Conservation (phyloP, 2,113 vertebrate species). For the Sardina pilchardus region DNA sequence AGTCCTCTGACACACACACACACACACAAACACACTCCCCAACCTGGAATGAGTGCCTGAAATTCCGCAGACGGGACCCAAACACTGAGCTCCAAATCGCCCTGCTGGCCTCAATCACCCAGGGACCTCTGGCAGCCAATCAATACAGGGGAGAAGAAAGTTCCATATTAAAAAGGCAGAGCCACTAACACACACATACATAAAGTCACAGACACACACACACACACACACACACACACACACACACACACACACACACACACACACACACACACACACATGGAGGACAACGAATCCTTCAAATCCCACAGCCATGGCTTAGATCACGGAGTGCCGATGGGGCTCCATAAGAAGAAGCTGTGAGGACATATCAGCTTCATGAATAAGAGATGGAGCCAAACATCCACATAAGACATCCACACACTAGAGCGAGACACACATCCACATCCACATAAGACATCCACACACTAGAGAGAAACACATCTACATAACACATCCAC, state of each 20-base stretch:
- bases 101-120: neutral
- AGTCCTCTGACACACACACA: too few relatives aligned
- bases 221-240: neutral
- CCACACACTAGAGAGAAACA: neutral
- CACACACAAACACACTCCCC: too few relatives aligned
- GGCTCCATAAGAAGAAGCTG: neutral
- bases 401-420: neutral
- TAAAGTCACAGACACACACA: neutral
- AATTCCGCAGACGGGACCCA: neutral
- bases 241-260: neutral
- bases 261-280: neutral
- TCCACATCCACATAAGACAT: neutral
- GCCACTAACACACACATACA: neutral
- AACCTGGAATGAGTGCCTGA: neutral
- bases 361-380: neutral
- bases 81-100: neutral
- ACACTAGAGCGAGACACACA: neutral
- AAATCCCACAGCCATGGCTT: neutral
- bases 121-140: neutral
- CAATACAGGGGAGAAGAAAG: slow-evolving; percentile 7
- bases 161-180: slow-evolving; percentile 15
- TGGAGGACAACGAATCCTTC: neutral
- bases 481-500: neutral
- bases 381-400: neutral
- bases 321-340: neutral